Conservation (phyloP, 2,888 invertebrate genomes). For the Cacoxenus indagator region DNA sequence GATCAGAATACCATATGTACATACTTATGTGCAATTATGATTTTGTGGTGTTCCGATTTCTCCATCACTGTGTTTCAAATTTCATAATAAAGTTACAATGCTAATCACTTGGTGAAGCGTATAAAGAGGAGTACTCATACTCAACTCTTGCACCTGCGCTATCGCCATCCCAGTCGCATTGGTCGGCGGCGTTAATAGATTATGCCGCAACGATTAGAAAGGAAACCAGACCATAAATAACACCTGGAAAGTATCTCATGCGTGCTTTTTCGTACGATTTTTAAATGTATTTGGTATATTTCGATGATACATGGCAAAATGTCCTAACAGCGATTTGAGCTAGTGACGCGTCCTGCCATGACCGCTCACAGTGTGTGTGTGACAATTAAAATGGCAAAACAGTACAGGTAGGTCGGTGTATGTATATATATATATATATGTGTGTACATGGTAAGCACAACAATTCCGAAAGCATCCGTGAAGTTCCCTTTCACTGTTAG, state of each 20-base stretch:
- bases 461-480: no score
- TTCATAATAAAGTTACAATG: not conserved
- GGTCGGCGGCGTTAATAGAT: conserved; percentile 60
- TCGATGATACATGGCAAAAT: not conserved
- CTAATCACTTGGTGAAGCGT: not conserved
- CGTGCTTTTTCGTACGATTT: conserved; percentile 38
- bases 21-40: no score
- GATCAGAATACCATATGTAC: no score
- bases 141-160: not conserved
- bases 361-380: conserved; percentile 43
- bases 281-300: not conserved
- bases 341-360: not conserved
- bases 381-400: conserved; percentile 48
- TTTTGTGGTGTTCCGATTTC: not conserved
- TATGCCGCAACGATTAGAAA: conserved; percentile 69
- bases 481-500: no score
- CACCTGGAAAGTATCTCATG: conserved; percentile 69
- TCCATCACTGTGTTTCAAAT: not conserved
- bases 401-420: not conserved
- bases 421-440: no score
- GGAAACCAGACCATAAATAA: conserved; percentile 60
- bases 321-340: not conserved
- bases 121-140: not conserved
- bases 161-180: conserved; percentile 20
- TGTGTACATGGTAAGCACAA: no score